Evolutionary conservation across 2,888 invertebrate genomes (phyloP).

Genomic region (Trachelus iudaicus): DNA sequence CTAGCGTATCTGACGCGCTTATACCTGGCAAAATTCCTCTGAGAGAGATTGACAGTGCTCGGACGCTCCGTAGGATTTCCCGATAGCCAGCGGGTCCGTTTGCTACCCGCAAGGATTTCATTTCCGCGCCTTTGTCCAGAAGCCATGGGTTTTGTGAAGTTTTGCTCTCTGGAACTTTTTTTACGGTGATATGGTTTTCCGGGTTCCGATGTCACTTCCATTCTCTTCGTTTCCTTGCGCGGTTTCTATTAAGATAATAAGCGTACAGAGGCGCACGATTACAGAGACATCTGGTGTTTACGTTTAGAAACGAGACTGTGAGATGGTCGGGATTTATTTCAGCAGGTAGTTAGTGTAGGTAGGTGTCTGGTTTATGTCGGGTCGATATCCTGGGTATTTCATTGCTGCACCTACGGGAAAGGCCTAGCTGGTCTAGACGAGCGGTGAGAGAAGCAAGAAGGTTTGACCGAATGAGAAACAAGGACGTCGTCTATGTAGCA

Average conservation of each 20-base stretch:
- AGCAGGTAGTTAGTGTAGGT: not conserved
- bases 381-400: not conserved
- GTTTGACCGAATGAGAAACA: conserved; percentile 19
- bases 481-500: conserved; percentile 22
- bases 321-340: not conserved
- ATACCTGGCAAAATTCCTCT: not conserved
- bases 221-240: not conserved
- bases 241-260: not conserved
- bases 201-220: not conserved
- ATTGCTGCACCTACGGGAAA: not conserved
- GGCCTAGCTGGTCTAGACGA: conserved; percentile 7
- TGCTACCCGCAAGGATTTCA: not conserved
- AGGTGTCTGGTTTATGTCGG: not conserved
- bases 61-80: not conserved
- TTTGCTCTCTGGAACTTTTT: not conserved
- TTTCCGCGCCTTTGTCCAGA: not conserved
- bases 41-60: not conserved
- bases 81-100: not conserved
- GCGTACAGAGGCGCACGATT: not conserved
- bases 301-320: not conserved
- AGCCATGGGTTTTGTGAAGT: not conserved
- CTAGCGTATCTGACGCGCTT: not conserved
- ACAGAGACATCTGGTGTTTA: not conserved
- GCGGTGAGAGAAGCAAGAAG: not conserved
- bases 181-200: not conserved